A percentile compares a stretch with the other conserved stretches of the same genome.
phyloP scores from a whole-genome alignment of 2,797 vertebrate genomes.

The Pelobates cultripes region DNA sequence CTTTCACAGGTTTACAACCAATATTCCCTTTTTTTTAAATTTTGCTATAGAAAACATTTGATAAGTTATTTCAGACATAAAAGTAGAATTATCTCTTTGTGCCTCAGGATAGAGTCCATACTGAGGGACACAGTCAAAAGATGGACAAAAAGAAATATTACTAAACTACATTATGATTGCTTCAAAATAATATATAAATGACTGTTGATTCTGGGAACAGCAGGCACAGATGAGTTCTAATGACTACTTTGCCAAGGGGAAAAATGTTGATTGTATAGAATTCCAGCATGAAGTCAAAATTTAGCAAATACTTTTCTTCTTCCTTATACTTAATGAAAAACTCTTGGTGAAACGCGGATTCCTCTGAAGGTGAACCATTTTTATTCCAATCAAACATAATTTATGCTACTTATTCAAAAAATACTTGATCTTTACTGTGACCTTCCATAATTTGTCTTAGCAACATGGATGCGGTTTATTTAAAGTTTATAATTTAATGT shows the following conservation, averaged over 20 bases:
- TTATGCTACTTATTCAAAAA: constrained; percentile 4
- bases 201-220: constrained; percentile 11
- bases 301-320: background rate
- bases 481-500: background rate
- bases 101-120: background rate
- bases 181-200: constrained; percentile 14
- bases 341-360: background rate
- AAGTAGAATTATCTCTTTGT: background rate
- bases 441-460: background rate
- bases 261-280: background rate
- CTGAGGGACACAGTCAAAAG: no score
- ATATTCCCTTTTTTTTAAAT: background rate
- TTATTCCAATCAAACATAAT: constrained; percentile 24
- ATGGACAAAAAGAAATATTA: background rate
- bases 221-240: constrained; percentile 1
- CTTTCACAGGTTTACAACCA: background rate
- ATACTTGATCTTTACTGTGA: background rate
- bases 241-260: background rate
- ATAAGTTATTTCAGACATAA: background rate
- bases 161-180: background rate
- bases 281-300: background rate
- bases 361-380: constrained; percentile 9
- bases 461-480: constrained; percentile 6
- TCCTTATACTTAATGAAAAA: background rate
- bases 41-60: background rate